Conservation (phyloP, 2,797 vertebrate species). For the Amblyopsis hoosieri region DNA sequence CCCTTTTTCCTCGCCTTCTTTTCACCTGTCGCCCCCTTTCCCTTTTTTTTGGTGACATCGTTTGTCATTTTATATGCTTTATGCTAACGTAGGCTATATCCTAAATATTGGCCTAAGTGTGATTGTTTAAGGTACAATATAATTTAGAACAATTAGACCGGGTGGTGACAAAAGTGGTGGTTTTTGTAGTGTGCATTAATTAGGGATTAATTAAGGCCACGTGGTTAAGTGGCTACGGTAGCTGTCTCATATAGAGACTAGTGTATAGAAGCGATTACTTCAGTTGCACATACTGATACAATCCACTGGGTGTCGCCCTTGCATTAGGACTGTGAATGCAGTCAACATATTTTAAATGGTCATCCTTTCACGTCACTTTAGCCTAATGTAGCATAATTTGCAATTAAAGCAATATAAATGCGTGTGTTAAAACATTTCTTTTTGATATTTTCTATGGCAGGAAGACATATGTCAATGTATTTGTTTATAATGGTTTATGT, state of each 20-base stretch:
- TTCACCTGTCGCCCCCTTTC: slow-evolving; percentile 49
- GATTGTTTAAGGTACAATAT: not conserved
- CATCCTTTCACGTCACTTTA: no score
- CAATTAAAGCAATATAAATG: no score
- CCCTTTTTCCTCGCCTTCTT: slow-evolving; percentile 68
- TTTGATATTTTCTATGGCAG: no score
- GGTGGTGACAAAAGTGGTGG: rapidly evolving
- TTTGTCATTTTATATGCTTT: slow-evolving; percentile 62
- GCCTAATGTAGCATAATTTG: no score
- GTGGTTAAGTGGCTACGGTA: slow-evolving; percentile 21
- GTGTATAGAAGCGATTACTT: not conserved
- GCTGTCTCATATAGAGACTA: no score
- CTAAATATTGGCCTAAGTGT: not conserved
- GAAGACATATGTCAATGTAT: no score
- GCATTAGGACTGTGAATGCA: slow-evolving; percentile 12
- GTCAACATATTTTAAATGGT: not conserved
- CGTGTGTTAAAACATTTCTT: no score
- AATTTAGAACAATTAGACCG: slow-evolving; percentile 7
- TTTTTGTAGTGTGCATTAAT: slow-evolving; percentile 42
- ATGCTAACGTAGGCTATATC: no score
- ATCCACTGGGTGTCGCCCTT: slow-evolving; percentile 59
- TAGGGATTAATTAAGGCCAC: slow-evolving; percentile 42
- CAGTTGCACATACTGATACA: slow-evolving; percentile 6
- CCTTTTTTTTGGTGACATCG: slow-evolving; percentile 67
- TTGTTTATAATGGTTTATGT: no score